phyloP scores from a whole-genome alignment of 2,797 vertebrate species.

The Eulemur rubriventer region DNA sequence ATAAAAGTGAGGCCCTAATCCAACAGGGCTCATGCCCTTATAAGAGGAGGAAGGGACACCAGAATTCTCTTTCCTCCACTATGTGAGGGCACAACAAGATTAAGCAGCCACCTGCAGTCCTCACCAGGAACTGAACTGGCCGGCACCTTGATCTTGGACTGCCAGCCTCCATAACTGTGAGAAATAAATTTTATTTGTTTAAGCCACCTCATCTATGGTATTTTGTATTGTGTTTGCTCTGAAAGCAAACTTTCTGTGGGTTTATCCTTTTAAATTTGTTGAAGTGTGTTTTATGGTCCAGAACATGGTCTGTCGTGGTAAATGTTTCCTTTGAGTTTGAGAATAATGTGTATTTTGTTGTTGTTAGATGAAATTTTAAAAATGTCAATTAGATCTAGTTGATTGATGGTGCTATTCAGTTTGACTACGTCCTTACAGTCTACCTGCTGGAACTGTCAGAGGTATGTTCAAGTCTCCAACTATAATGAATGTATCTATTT shows the following conservation, averaged over 20 bases:
- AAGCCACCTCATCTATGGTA: neutral
- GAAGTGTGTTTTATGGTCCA: neutral
- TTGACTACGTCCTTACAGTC: neutral
- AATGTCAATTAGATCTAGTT: neutral
- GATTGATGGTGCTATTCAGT: neutral
- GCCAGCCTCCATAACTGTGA: neutral
- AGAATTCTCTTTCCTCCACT: neutral
- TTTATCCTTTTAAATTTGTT: slow-evolving; percentile 14
- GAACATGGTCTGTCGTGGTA: neutral
- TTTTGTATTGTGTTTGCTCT: neutral
- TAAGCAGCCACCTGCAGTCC: neutral
- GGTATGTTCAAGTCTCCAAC: neutral
- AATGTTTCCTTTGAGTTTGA: neutral
- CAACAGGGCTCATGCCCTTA: neutral
- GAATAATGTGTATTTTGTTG: neutral
- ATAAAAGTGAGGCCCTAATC: neutral
- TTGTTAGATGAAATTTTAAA: neutral
- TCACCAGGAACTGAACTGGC: neutral
- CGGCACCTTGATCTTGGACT: neutral
- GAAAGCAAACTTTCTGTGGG: neutral
- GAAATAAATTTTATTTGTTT: neutral
- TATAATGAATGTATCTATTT: neutral
- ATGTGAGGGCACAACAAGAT: neutral
- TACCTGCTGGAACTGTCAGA: neutral
- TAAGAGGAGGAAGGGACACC: neutral